phyloP scores from a whole-genome alignment of 2,888 invertebrate species.

The Aphidoletes aphidimyza region DNA sequence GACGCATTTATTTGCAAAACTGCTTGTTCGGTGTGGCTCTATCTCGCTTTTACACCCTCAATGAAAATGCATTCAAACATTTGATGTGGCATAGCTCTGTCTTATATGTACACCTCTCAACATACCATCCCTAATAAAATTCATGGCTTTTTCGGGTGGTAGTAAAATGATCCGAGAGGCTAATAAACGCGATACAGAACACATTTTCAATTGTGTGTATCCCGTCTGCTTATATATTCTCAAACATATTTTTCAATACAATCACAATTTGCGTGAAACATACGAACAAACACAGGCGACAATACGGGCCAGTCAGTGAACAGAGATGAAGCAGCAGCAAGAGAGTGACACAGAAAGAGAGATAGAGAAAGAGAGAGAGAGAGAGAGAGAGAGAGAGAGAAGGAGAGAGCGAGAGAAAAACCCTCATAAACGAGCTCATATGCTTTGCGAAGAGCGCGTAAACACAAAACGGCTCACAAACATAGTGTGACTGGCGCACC shows the following conservation, averaged over 20 bases:
- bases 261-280: slow-evolving; percentile 57
- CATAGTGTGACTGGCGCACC: background rate
- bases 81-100: too few relatives aligned
- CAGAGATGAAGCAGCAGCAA: too few relatives aligned
- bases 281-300: background rate
- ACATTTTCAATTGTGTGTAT: slow-evolving; percentile 50
- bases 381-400: background rate
- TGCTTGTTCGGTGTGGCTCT: background rate
- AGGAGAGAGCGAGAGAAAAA: background rate
- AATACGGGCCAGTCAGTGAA: background rate
- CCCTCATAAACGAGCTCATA: slow-evolving; percentile 43
- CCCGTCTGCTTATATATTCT: slow-evolving; percentile 65
- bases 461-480: background rate
- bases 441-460: background rate
- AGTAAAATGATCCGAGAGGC: slow-evolving; percentile 45
- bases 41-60: background rate
- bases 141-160: slow-evolving; percentile 35
- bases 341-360: background rate
- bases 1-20: slow-evolving; percentile 19
- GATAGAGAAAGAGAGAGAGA: background rate
- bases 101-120: slow-evolving; percentile 45
- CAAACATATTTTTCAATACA: slow-evolving; percentile 65
- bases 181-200: slow-evolving; percentile 54
- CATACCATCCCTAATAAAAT: slow-evolving; percentile 52
- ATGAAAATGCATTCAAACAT: background rate